Base-by-base conservation (phyloP, 2,888 invertebrate genomes). In the Agapetus fuscipes region DNA sequence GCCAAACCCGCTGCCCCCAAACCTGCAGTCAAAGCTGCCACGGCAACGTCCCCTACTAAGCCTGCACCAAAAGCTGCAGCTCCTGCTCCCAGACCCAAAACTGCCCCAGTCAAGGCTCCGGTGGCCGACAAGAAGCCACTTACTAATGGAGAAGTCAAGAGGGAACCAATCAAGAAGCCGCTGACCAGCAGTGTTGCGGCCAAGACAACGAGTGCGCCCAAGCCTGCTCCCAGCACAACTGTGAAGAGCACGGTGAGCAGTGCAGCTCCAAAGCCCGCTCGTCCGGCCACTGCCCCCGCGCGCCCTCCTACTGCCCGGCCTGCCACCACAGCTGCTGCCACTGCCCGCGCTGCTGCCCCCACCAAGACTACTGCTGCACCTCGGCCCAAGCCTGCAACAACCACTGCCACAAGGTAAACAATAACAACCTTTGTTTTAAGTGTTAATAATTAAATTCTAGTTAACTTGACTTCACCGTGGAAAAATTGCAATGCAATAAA, bases 81-180 rank as follows among this genome's bases (percentile, higher is more conserved):
- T 4, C 45, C 53, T 2, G 55, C 54, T 38, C 51, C 53, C 15
- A 56, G 56, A 36, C 52, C 54, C 5, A 49, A 55, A 17, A 49
- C 38, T 6, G 29, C 40, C 4, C 30, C 45, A 10, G 29, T 45
- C 25, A 34, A 47, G 17, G 34, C 39, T 31, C 12, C 48, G 13
- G 24, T 51, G 20, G 26, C 53, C 1, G 72, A 72, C 16, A 74
- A 66, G 53, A 74, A 74, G 53, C 64, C 74, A 0, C 54, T 71
- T 6, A 53, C 67, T 2, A 78, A 76, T 51, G 77, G 76, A 9
- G 77, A 77, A 34, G 61, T 58, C 1, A 73, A 72, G 52, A 35
- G 37, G 34, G 55, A 57, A 5, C 41, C 51, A 3, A 49, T 50
- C 9, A 51, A 43, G 44, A 56, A 53, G 27, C 32, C 46, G 6